Percentiles rank a stretch among this genome's conserved stretches.
phyloP scores from a whole-genome alignment of 2,888 invertebrate species.

The Camponotus fellah region DNA sequence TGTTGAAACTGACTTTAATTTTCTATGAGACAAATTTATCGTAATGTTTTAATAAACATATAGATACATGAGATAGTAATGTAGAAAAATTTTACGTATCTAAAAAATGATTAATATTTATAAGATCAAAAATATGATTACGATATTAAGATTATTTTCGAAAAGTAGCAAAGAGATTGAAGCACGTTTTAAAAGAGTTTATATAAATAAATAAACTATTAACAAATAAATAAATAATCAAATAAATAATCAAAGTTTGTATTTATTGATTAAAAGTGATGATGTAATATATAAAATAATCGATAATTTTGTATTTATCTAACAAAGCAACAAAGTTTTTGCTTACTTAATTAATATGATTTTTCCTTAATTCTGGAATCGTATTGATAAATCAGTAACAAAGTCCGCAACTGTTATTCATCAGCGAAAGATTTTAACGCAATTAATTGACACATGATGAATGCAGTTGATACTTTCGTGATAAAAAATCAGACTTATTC shows the following conservation, averaged over 20 bases:
- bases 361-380: neutral
- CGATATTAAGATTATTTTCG: neutral
- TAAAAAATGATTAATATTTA: neutral
- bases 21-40: neutral
- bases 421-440: neutral
- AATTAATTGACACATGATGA: neutral
- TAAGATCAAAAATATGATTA: neutral
- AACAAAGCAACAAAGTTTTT: neutral
- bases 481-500: neutral
- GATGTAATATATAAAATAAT: neutral
- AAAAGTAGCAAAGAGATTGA: neutral
- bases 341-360: neutral
- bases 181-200: neutral
- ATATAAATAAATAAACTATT: neutral
- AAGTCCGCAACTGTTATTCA: neutral
- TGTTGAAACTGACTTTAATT: constrained; percentile 1
- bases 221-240: neutral
- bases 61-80: neutral
- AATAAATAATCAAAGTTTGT: neutral
- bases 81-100: neutral
- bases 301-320: neutral
- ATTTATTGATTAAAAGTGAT: neutral
- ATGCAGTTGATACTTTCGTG: neutral
- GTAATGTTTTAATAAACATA: neutral
- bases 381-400: neutral